These are phyloP conservation scores for Scaptomyza hsui DNA, from an alignment of 1,140 invertebrate genomes.

Conservation along the genomic window DNA sequence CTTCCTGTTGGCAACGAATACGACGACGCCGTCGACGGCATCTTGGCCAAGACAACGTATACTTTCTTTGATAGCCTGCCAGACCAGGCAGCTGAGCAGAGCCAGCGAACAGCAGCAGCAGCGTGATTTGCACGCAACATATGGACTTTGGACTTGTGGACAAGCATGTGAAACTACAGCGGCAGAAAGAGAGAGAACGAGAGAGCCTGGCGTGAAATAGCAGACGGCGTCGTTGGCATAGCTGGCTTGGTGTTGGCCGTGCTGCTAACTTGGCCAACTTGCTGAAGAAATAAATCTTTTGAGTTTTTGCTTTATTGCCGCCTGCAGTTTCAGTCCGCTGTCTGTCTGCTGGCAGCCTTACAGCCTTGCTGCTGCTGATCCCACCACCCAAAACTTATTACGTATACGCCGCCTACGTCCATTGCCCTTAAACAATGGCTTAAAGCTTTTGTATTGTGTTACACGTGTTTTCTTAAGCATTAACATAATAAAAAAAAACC, in stretches of 20 bases:
- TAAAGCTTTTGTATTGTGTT: conserved; percentile 42
- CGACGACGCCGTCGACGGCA: conserved; percentile 4
- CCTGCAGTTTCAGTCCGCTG: conserved; percentile 62
- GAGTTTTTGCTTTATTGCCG: conserved; percentile 76
- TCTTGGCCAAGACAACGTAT: conserved; percentile 40
- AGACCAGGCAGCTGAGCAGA: conserved; percentile 9
- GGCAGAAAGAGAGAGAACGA: background rate
- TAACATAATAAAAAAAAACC: conserved; percentile 61
- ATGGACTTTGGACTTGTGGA: conserved; percentile 47
- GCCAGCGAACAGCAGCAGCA: conserved; percentile 29
- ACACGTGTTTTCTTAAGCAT: conserved; percentile 67
- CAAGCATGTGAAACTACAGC: conserved; percentile 29
- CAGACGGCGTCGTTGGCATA: conserved; percentile 37
- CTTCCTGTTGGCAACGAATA: conserved; percentile 75
- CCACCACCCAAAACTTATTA: conserved; percentile 46
- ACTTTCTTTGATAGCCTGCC: conserved; percentile 59
- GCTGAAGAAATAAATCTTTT: conserved; percentile 72
- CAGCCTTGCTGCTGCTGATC: background rate
- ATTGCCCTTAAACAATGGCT: conserved; percentile 31
- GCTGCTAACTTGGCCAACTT: conserved; percentile 55
- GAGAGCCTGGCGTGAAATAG: conserved; percentile 24
- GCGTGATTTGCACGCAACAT: conserved; percentile 80
- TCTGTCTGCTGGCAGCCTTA: background rate
- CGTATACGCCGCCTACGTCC: conserved; percentile 45
- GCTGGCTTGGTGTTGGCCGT: conserved; percentile 29